Evolutionary conservation across 1,140 invertebrate genomes (phyloP).

Genomic region (Pseudomyrmex flavicornis): DNA sequence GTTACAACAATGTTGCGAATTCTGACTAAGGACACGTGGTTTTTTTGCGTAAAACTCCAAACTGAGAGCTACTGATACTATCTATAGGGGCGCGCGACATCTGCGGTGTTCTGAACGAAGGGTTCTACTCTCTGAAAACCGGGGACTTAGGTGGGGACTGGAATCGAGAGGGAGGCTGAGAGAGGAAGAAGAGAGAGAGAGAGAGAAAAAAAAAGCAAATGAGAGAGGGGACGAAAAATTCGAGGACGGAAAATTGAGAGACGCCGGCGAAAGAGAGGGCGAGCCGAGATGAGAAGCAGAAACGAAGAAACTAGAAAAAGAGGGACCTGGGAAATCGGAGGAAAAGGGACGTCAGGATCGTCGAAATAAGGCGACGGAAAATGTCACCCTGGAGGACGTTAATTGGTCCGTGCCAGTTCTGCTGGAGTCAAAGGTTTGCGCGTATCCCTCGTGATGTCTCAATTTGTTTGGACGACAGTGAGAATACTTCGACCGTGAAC

Average conservation of each 20-base stretch:
- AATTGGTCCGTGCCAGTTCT: conserved; percentile 48
- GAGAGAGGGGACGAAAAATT: conserved; percentile 49
- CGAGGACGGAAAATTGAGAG: conserved; percentile 38
- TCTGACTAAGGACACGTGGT: conserved; percentile 42
- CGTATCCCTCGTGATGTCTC: conserved; percentile 28
- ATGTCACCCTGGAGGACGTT: conserved; percentile 30
- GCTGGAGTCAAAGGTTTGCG: conserved; percentile 34
- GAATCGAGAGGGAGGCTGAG: not conserved
- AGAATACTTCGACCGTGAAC: conserved; percentile 18
- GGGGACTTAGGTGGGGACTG: conserved; percentile 10
- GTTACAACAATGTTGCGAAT: not conserved
- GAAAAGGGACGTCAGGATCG: conserved; percentile 6
- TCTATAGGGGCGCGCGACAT: conserved; percentile 70
- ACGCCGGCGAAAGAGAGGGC: not conserved
- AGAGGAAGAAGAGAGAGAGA: conserved; percentile 38
- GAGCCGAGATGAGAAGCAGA: not conserved
- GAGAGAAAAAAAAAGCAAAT: conserved; percentile 19
- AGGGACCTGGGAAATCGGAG: not conserved
- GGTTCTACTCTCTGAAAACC: conserved; percentile 66
- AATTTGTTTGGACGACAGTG: conserved; percentile 37
- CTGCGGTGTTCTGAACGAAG: conserved; percentile 72
- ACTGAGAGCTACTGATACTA: conserved; percentile 62
- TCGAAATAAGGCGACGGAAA: conserved; percentile 52
- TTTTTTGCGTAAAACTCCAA: not conserved
- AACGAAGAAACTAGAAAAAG: no score